Evolutionary conservation across 2,113 vertebrate species (phyloP), one percentile per base, ranked within the genome.

Genomic region (Lepus timidus): DNA sequence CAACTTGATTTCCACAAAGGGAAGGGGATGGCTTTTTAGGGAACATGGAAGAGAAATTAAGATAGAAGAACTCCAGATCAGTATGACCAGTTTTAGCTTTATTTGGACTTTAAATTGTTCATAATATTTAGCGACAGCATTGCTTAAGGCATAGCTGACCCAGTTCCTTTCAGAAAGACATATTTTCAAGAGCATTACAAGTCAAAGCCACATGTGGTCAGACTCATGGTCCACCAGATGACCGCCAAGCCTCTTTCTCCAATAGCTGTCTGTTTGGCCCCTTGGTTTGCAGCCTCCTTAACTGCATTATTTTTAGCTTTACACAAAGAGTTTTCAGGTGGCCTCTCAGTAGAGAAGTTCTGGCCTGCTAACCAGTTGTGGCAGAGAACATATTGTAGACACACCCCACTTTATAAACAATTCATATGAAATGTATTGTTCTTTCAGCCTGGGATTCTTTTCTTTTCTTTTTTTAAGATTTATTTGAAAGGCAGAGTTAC

Each of bases 241-340:
- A 1, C 39, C 16, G 31, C 17, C 9, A 0, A 3, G 1, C 20
- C 0, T 20, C 12, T 1, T 2, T 0, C 9, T 11, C 11, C 14
- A 25, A 51, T 22, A 76, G 19, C 27, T 61, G n/a, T 71, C 23
- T 39, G 33, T 75, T 52, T 52, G 51, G 29, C 11, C 16, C 20
- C 14, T 67, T 67, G 39, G n/a, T 31, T 73, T 1, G 5, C 49
- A 91, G 7, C 16, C 20, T 65, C 22, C 23, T 12, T 52, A 79
- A 33, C 14, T 3, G 10, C 49, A 6, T 31, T 20, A 65, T 8
- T 88, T 90, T 67, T 68, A 78, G 71, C n/a, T 65, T 85, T 90
- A 51, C 83, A 71, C 16, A 49, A 79, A 93, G 91, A 8, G 9
- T 64, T 23, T 67, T 88, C 22, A 52, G 16, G 73, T 55, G 14